These are phyloP conservation scores for Neodiprion pinetum DNA, from an alignment of 1,140 invertebrate genomes.

Conservation along the genomic window DNA sequence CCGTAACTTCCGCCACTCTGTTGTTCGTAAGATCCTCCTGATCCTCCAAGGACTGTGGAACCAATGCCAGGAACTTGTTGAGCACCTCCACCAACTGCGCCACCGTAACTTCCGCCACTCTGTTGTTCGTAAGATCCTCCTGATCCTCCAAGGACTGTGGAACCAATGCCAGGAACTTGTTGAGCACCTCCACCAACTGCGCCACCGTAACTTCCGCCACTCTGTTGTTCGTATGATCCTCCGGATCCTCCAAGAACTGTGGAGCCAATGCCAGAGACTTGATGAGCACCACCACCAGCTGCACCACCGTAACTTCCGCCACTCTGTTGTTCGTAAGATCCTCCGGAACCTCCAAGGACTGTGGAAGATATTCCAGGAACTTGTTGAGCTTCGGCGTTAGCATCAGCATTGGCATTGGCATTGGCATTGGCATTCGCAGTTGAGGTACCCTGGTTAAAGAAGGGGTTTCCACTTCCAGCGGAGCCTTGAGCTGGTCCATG, in stretches of 20 bases:
- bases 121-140: not conserved
- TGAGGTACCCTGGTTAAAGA: not conserved
- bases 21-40: not conserved
- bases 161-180: not conserved
- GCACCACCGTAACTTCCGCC: not conserved
- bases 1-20: not conserved
- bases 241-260: too few relatives aligned
- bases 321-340: not conserved
- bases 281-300: not conserved
- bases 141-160: slow-evolving; percentile 8
- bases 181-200: too few relatives aligned
- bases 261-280: not conserved
- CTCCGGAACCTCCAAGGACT: not conserved
- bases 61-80: not conserved
- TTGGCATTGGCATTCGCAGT: slow-evolving; percentile 21
- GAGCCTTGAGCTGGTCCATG: too few relatives aligned
- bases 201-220: too few relatives aligned
- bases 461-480: too few relatives aligned
- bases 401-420: slow-evolving; percentile 20
- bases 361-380: not conserved
- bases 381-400: not conserved
- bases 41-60: slow-evolving; percentile 9
- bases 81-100: not conserved
- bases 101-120: not conserved
- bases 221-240: too few relatives aligned